Base-by-base conservation (phyloP, 2,113 vertebrate species). In the Phalacrocorax aristotelis region DNA sequence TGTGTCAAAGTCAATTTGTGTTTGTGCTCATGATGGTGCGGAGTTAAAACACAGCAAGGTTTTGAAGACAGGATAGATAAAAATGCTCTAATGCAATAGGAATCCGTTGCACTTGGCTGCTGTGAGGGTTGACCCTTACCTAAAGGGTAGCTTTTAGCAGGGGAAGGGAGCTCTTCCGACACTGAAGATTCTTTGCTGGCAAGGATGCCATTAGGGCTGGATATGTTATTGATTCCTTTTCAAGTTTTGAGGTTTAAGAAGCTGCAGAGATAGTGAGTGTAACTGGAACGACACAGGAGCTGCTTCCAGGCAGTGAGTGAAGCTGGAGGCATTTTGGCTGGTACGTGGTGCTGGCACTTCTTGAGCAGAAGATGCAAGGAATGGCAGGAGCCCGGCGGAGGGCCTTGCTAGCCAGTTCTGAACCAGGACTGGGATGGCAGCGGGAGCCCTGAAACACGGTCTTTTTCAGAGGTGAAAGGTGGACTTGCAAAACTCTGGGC, bases 281-380 rank as follows among this genome's bases (percentile, higher is more conserved):
- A 48, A 77, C 95, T 81, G 93, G 91, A 89, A 90, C 2, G 36
- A 29, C 54, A 65, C 1, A 16, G 94, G 16, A 76, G 86, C 79
- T 80, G 82, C 93, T 96, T 90, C 95, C 94, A 92, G 91, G 94
- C 93, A 66, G 71, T 40, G 15, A 83, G 88, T 5, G 86, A 9
- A 57, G 69, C 64, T 62, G 92, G 64, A 93, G 92, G 26, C 23
- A 0, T 70, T 25, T 30, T 60, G 88, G 82, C 92, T 79, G 90
- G 38, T 13, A 4, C 1, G 29, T 26, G 89, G 48, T 70, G 80
- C 87, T 71, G 90, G 74, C 32, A 2, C 36, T n/a, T 13, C 44
- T 13, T 5, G 74, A 20, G 69, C 85, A 17, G 90, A 25, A 25
- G 85, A 32, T 34, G 78, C 70, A 32, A 21, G 15, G 58, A 15